Base-by-base conservation (phyloP, 2,113 vertebrate species). In the Ailuropoda melanoleuca region DNA sequence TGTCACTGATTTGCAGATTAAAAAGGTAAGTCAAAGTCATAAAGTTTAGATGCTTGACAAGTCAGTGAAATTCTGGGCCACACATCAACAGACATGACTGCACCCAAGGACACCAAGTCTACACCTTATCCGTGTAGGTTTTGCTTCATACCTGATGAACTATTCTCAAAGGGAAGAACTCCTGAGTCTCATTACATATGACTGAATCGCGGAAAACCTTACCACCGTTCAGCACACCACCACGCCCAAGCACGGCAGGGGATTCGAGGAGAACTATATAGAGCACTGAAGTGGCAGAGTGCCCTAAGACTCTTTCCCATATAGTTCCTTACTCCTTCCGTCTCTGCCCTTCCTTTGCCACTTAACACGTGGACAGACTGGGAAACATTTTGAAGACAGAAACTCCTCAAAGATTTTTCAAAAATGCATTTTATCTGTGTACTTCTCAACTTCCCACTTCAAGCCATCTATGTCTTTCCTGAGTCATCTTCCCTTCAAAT, bases 51-150 rank as follows among this genome's bases (percentile, higher is more conserved):
- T 97, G 94, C 81, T 85, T 96, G 50, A 62, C 90, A 87, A 93
- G 95, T 81, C 95, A 98, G 93, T 93, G 86, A 92, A 96, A 97
- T 46, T 31, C 55, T 9, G 19, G 85, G 90, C 74, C 60, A 92
- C 78, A 39, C 48, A 94, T 75, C 70, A 84, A 50, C 58, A 90
- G 95, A 90, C 29, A 7, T 0, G 19, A 92, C 55, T 48, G 53
- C 21, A 84, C 8, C 24, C 7, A 93, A 88, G 68, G 94, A 94
- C 48, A 70, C n/a, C 26, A 72, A 17, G 39, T 78, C 29, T 9
- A 55, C 17, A 39, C 70, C 9, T 70, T 34, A 50, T 31, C 64
- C 26, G 26, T 23, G 2, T n/a, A 81, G 48, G 19, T n/a, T 90
- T 86, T 29, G 46, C 31, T 80, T 55, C 50, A 26, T 46, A 62